Evolutionary conservation across 2,888 invertebrate genomes (phyloP), one percentile per base, ranked within the genome.

Genomic region (Aproaerema taeniolella): DNA sequence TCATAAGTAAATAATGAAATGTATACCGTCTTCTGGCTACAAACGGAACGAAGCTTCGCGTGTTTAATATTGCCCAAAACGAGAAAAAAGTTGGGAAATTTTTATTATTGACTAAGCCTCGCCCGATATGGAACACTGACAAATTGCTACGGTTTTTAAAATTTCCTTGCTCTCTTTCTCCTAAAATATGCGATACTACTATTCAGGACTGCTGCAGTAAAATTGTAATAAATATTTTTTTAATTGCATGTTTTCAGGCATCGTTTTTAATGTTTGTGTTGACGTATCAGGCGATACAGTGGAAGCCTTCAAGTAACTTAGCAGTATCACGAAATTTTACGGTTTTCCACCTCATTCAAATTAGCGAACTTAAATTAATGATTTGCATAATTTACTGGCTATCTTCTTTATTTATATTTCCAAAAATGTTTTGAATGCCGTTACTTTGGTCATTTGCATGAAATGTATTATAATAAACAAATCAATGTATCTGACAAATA

Each of bases 91-190:
- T 59, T 49, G 50, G 54, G 61, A 67, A 66, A 59, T 69, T 79
- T 77, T 76, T 77, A 76, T 72, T 82, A 83, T 82, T 73, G 81
- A 77, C 75, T 80, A 67, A 75, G 61, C 67, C 63, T 60, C 62
- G 62, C 64, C 68, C 71, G 73, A 77, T 80, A 70, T 63, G 67
- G 68, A 66, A 70, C 69, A 65, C 77, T 82, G 82, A 82, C 75
- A 85, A 83, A 82, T 80, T 70, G 78, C 77, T 71, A 69, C 60
- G 59, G 73, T 69, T 77, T 73, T 75, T 67, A 73, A 64, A 56
- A 61, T 67, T 68, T 68, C 60, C 58, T 57, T 67, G 50, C 58
- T 56, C 61, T 55, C 55, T 67, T 66, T 62, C 51, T 49, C 46
- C 53, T 58, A 58, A 58, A 64, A 62, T 57, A 57, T 52, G 50